These are phyloP conservation scores for Regulus satrapa DNA, from an alignment of 2,113 vertebrate genomes.

Conservation along the genomic window DNA sequence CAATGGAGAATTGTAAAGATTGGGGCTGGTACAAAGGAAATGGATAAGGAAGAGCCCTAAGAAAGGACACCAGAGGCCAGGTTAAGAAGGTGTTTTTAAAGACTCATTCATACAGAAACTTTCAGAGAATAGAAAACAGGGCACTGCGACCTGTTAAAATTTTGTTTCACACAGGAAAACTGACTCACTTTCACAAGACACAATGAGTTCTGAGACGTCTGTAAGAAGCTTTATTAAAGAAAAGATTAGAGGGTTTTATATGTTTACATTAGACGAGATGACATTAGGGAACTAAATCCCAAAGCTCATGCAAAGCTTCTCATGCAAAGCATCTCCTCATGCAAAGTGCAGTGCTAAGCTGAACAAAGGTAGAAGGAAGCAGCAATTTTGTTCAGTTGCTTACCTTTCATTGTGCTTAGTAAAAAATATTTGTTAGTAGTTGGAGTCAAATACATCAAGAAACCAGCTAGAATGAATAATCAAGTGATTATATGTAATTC, in stretches of 20 bases:
- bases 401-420: not conserved
- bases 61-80: not conserved
- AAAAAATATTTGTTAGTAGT: not conserved
- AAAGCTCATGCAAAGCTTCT: constrained; percentile 33
- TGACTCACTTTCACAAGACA: constrained; percentile 22
- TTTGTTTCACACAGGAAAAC: constrained; percentile 40
- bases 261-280: constrained; percentile 18
- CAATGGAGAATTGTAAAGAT: not conserved
- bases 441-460: not conserved
- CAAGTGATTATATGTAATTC: constrained; percentile 54
- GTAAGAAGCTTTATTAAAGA: constrained; percentile 39
- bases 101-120: not conserved
- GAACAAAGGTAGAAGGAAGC: not conserved
- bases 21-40: not conserved
- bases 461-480: constrained; percentile 33
- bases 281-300: constrained; percentile 31
- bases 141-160: not conserved
- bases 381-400: not conserved
- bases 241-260: constrained; percentile 43
- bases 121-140: not conserved
- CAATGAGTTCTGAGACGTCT: not conserved
- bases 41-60: not conserved
- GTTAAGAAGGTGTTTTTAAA: not conserved
- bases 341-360: not conserved
- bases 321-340: constrained; percentile 21